Conservation (phyloP, 2,113 vertebrate species). For the Ceratotherium simum region DNA sequence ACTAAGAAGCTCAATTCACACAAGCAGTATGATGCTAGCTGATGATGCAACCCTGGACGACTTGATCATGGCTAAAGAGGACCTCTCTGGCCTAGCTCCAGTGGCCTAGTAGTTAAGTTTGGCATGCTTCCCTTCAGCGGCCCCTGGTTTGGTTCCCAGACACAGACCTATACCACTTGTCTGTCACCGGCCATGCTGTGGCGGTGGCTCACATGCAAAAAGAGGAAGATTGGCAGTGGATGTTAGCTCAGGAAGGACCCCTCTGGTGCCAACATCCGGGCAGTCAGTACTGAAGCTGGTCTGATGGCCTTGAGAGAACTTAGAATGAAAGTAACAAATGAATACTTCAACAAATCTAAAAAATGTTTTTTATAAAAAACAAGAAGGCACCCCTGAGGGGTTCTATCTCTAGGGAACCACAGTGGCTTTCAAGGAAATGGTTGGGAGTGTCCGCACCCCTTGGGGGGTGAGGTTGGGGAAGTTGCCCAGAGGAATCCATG, state of each 20-base stretch:
- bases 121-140: too few species aligned
- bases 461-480: background rate
- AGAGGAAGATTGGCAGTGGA: too few species aligned
- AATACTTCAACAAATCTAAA: constrained; percentile 98
- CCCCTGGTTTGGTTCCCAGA: too few species aligned
- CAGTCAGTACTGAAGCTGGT: constrained; percentile 95
- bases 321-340: constrained; percentile 97
- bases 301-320: constrained; percentile 95
- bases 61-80: constrained; percentile 95
- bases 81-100: constrained; percentile 78
- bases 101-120: too few species aligned
- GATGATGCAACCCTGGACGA: constrained; percentile 93
- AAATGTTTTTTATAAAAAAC: constrained; percentile 95
- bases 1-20: constrained; percentile 95
- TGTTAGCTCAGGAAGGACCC: too few species aligned
- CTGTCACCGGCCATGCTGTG: too few species aligned
- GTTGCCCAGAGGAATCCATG: background rate
- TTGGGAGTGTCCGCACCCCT: background rate
- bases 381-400: constrained; percentile 94
- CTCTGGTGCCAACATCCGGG: constrained; percentile 94
- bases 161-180: too few species aligned
- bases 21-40: constrained; percentile 93
- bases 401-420: constrained; percentile 85
- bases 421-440: background rate
- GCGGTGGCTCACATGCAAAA: too few species aligned